phyloP scores from a whole-genome alignment of 2,888 invertebrate genomes.

The Drosophila silvestris region DNA sequence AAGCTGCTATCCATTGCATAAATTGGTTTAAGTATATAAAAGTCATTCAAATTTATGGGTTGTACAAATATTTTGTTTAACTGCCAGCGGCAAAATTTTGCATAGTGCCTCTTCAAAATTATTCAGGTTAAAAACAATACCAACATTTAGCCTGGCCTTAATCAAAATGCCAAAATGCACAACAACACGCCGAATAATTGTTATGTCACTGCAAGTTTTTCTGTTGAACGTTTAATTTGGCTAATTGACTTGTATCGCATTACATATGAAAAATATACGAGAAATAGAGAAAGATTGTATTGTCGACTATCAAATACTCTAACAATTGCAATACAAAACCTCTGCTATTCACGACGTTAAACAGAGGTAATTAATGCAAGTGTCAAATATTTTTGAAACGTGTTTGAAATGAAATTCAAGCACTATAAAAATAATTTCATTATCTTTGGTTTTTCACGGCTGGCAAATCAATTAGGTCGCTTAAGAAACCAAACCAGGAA shows the following conservation, averaged over 20 bases:
- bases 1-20: neutral
- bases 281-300: fast-evolving
- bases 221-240: slow-evolving; percentile 7
- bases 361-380: neutral
- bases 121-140: neutral
- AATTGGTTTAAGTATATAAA: neutral
- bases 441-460: neutral
- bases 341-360: neutral
- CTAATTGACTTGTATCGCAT: slow-evolving; percentile 1
- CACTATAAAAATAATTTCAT: neutral
- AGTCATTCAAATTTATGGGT: neutral
- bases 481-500: slow-evolving; percentile 5
- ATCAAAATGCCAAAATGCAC: neutral
- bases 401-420: neutral
- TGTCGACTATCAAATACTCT: neutral
- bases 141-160: neutral
- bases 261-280: neutral
- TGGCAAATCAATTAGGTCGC: slow-evolving; percentile 42
- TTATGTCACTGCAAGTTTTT: neutral
- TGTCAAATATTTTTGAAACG: neutral
- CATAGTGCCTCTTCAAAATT: neutral
- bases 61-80: neutral
- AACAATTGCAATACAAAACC: neutral
- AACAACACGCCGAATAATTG: slow-evolving; percentile 2
- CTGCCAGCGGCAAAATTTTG: too few species aligned